Percentiles rank a stretch among this genome's conserved stretches.
Conservation (phyloP, 2,113 vertebrate species). For the Paramisgurnus dabryanus region DNA sequence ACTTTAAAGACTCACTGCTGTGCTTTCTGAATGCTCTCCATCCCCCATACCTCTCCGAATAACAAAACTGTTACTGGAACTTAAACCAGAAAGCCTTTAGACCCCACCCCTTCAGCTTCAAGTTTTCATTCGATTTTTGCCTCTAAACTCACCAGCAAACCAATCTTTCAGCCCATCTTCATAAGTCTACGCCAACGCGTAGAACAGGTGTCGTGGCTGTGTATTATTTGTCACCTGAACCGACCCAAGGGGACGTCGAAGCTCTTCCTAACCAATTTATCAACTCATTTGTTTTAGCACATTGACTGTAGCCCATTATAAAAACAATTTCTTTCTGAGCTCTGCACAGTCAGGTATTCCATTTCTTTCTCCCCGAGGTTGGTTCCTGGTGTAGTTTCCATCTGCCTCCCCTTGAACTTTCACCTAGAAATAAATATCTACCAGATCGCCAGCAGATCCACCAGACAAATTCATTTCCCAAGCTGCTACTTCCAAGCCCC, state of each 20-base stretch:
- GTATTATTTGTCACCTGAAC: slow-evolving; percentile 37
- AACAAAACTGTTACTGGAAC: slow-evolving; percentile 25
- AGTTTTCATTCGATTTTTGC: slow-evolving; percentile 55
- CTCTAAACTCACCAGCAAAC: slow-evolving; percentile 55
- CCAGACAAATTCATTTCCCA: not conserved
- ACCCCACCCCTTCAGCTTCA: slow-evolving; percentile 11
- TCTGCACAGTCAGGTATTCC: not conserved
- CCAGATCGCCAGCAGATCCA: not conserved
- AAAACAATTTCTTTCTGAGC: not conserved
- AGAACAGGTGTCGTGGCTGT: slow-evolving; percentile 33
- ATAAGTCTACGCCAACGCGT: not conserved
- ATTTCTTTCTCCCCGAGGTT: not conserved
- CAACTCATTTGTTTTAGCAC: not conserved
- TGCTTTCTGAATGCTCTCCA: slow-evolving; percentile 33
- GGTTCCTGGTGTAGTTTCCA: not conserved
- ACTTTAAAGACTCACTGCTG: slow-evolving; percentile 41
- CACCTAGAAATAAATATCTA: slow-evolving; percentile 7
- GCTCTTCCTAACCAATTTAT: not conserved
- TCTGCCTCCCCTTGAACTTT: slow-evolving; percentile 14
- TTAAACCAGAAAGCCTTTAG: not conserved
- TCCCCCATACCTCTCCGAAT: slow-evolving; percentile 29
- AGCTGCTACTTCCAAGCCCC: not conserved
- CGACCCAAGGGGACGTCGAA: not conserved
- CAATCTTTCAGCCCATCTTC: slow-evolving; percentile 26
- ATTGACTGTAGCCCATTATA: not conserved